These are phyloP conservation scores for Colius striatus DNA, from an alignment of 2,113 vertebrate genomes.

Conservation along the genomic window DNA sequence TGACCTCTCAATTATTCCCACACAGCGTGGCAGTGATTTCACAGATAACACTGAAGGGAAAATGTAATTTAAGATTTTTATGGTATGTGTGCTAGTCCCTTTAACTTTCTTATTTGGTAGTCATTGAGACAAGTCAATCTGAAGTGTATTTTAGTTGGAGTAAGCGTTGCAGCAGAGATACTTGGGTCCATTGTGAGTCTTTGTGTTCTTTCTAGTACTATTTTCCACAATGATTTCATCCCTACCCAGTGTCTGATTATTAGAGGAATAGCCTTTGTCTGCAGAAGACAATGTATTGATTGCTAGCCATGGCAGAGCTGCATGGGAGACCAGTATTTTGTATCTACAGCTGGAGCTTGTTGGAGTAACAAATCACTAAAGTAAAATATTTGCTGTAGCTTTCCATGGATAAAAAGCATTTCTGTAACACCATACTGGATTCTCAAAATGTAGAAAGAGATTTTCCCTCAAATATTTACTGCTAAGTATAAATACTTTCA, in stretches of 20 bases:
- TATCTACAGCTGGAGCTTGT: conserved; percentile 12
- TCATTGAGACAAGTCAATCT: neutral
- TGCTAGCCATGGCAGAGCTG: neutral
- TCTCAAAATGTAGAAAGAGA: neutral
- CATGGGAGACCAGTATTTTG: neutral
- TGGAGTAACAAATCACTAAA: neutral
- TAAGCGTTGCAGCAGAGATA: neutral
- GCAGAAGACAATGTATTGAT: conserved; percentile 37
- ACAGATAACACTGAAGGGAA: neutral
- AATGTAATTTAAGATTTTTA: neutral
- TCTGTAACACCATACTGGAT: neutral
- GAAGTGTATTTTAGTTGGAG: neutral
- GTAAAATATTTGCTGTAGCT: neutral
- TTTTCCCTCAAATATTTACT: neutral
- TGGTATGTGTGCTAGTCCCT: neutral
- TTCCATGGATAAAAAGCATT: neutral
- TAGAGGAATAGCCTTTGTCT: conserved; percentile 8
- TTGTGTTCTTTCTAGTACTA: neutral
- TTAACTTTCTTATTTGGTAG: neutral
- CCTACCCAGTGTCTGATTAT: neutral
- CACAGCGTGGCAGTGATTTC: neutral
- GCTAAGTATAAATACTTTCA: neutral
- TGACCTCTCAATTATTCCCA: conserved; percentile 57
- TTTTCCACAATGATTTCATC: conserved; percentile 42
- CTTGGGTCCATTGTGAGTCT: neutral